A percentile compares a stretch with the other conserved stretches of the same genome.
Conservation (phyloP, 2,113 vertebrate species). For the Ophiodon elongatus region DNA sequence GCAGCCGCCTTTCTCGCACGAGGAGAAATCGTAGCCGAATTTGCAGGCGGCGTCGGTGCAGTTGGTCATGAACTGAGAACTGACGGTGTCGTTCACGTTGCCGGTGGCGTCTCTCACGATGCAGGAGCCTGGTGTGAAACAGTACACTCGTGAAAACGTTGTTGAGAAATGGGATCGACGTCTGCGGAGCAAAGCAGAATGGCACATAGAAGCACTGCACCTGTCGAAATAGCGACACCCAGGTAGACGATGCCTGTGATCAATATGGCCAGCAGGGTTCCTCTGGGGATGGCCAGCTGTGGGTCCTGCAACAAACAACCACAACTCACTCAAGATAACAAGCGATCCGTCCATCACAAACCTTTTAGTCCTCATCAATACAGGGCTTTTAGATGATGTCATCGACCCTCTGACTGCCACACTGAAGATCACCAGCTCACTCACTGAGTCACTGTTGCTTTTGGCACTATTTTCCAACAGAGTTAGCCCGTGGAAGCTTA, state of each 20-base stretch:
- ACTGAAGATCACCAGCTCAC: neutral
- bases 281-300: slow-evolving; percentile 95
- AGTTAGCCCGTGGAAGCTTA: neutral
- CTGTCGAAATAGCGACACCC: slow-evolving; percentile 94
- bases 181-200: neutral
- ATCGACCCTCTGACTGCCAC: neutral
- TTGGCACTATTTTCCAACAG: neutral
- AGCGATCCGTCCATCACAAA: neutral
- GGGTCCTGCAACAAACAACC: slow-evolving; percentile 89
- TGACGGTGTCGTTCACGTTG: slow-evolving; percentile 84
- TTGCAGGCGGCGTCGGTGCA: slow-evolving; percentile 92
- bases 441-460: neutral
- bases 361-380: neutral
- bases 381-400: neutral
- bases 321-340: slow-evolving; percentile 20
- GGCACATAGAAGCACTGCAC: slow-evolving; percentile 72
- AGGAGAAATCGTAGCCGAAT: slow-evolving; percentile 91
- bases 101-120: slow-evolving; percentile 95
- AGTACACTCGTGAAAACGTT: neutral
- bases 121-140: slow-evolving; percentile 87
- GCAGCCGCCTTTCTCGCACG: slow-evolving; percentile 81
- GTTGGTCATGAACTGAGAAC: slow-evolving; percentile 77
- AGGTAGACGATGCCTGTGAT: slow-evolving; percentile 95
- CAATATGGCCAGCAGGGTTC: slow-evolving; percentile 95
- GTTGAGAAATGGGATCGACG: neutral